A percentile compares a stretch with the other conserved stretches of the same genome.
These are phyloP conservation scores for Carassius gibelio DNA, from an alignment of 2,113 vertebrate genomes.

Conservation along the genomic window DNA sequence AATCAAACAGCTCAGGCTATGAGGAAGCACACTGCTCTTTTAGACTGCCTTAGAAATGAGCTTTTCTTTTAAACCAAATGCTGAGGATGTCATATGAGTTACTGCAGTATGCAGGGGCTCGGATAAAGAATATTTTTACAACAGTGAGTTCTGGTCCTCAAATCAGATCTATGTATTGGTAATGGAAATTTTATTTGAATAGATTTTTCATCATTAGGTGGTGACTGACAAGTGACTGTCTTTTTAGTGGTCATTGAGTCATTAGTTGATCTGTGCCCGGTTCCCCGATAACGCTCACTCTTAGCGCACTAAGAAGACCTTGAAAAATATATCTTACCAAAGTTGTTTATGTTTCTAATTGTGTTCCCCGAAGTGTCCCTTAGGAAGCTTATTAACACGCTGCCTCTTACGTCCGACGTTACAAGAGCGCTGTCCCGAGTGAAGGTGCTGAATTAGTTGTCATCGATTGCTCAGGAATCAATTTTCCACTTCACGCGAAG, in stretches of 20 bases:
- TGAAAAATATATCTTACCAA: no score
- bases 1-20: constrained; percentile 34
- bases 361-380: no score
- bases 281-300: no score
- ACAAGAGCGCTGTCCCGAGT: no score
- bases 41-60: constrained; percentile 4
- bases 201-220: background rate
- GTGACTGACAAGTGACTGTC: background rate
- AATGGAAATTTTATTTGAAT: background rate
- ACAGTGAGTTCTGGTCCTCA: background rate
- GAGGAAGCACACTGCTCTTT: background rate
- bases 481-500: no score
- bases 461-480: no score
- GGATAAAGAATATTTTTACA: background rate
- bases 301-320: no score
- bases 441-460: no score
- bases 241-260: background rate
- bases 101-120: background rate
- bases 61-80: background rate
- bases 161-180: background rate
- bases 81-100: background rate
- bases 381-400: no score
- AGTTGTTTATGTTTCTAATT: no score
- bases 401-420: no score
- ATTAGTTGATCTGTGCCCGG: background rate